Conservation (phyloP, 2,888 invertebrate genomes). For the Nebria brevicollis region DNA sequence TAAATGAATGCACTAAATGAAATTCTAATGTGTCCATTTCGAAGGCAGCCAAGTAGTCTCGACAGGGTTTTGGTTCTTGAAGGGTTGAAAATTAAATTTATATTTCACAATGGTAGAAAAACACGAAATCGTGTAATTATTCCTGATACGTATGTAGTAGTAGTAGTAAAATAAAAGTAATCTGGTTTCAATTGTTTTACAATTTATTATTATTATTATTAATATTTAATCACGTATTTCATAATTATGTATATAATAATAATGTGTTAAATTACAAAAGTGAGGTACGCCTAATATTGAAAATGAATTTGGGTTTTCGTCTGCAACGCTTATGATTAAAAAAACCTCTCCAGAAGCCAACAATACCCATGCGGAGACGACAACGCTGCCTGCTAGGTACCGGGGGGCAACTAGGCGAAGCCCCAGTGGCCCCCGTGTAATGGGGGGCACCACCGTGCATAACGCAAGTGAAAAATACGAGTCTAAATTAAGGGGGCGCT, state of each 20-base stretch:
- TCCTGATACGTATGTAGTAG: too few species aligned
- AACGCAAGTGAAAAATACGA: background rate
- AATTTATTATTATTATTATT: constrained; percentile 33
- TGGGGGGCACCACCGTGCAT: background rate
- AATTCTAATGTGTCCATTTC: constrained; percentile 35
- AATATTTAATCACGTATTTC: constrained; percentile 39
- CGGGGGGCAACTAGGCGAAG: constrained; percentile 22
- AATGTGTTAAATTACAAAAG: constrained; percentile 49
- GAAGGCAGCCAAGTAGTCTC: constrained; percentile 49
- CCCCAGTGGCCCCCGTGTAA: constrained; percentile 24
- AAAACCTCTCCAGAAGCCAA: constrained; percentile 84
- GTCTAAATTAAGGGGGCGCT: background rate
- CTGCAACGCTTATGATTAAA: constrained; percentile 82
- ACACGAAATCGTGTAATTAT: too few species aligned
- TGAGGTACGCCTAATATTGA: constrained; percentile 43
- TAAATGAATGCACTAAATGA: constrained; percentile 50
- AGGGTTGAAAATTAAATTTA: constrained; percentile 50
- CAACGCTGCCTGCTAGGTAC: constrained; percentile 65
- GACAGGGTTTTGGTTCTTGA: constrained; percentile 60
- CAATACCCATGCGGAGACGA: constrained; percentile 76
- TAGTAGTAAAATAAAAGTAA: background rate
- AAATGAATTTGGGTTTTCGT: constrained; percentile 64
- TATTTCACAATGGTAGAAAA: background rate
- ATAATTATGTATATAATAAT: constrained; percentile 51
- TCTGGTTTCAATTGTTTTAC: constrained; percentile 17